A percentile compares a stretch with the other conserved stretches of the same genome.
Conservation (phyloP, 1,140 invertebrate genomes). For the Diprion similis region DNA sequence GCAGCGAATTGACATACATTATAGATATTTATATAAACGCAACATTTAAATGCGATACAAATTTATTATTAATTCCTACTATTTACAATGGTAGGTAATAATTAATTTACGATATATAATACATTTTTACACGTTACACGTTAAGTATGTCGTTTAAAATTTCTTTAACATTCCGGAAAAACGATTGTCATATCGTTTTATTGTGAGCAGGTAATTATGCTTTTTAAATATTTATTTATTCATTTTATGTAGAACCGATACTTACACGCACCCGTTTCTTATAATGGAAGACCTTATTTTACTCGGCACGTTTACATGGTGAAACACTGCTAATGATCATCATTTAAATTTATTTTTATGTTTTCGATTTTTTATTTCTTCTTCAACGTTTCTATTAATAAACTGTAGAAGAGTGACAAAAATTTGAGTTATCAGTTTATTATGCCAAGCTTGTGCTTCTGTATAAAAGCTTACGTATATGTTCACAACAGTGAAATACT, state of each 20-base stretch:
- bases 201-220: too few species aligned
- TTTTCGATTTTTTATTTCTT: constrained; percentile 27
- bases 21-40: background rate
- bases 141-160: background rate
- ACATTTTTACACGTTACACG: constrained; percentile 25
- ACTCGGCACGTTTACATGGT: constrained; percentile 38
- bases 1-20: constrained; percentile 4
- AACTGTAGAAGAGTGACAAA: constrained; percentile 42
- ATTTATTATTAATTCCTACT: constrained; percentile 34
- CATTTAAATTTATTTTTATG: constrained; percentile 17
- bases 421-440: constrained; percentile 26
- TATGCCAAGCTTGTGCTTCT: background rate
- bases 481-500: background rate
- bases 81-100: constrained; percentile 20
- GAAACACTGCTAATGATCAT: constrained; percentile 41
- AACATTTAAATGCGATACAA: constrained; percentile 31
- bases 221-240: background rate
- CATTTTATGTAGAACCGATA: background rate
- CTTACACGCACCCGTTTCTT: constrained; percentile 19
- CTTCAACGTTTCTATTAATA: constrained; percentile 26
- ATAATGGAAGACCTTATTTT: constrained; percentile 45
- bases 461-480: background rate
- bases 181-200: too few species aligned
- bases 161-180: background rate
- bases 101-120: constrained; percentile 16